Evolutionary conservation across 2,888 invertebrate genomes (phyloP), one percentile per base, ranked within the genome.

Genomic region (Theretra japonica): DNA sequence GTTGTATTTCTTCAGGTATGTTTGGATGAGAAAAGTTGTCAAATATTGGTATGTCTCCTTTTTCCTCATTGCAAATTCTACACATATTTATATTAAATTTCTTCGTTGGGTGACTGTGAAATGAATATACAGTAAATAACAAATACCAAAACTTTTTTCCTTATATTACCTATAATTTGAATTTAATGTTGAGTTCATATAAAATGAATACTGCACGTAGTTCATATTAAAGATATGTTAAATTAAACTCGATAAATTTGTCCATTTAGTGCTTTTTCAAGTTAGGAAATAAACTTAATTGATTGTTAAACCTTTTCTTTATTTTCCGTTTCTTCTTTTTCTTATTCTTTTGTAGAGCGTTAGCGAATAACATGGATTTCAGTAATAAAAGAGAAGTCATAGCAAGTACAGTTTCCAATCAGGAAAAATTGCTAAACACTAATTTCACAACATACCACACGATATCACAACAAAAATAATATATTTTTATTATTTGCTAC

Each of bases 381-480:
- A 93, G 77, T 76, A 93, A 78, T 72, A 94, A 76, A 73, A 93
- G 83, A 15, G 93, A 92, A 77, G 90, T 86, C 93, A 93, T 93
- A 71, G 17, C 56, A 68, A 23, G 58, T 33, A 58, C 23, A n/a
- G 8, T 41, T 56, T 8, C n/a, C n/a, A 65, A 70, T 48, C n/a
- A 2, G 19, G 41, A 15, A 65, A n/a, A 41, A 48, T 23, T 15
- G 41, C 48, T 41, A 65, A 21, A 62, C 19, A 33, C 8, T 23
- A 11, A 25, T 58, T 48, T 23, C 48, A 60, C 59, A 59, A 70
- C 60, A 59, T 8, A 60, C 28, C 28, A 28, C 53, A 50, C 5
- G n/a, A 30, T 30, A 21, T 11, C 4, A 30, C 30, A 56, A 30
- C 23, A 56, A 25, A 30, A 25, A n/a, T 25, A n/a, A 17, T 68